A percentile compares a stretch with the other conserved stretches of the same genome.
Evolutionary conservation across 37 sponge, comb jelly and placozoan species (phyloP).

Genomic region (Aplysina aerophoba): DNA sequence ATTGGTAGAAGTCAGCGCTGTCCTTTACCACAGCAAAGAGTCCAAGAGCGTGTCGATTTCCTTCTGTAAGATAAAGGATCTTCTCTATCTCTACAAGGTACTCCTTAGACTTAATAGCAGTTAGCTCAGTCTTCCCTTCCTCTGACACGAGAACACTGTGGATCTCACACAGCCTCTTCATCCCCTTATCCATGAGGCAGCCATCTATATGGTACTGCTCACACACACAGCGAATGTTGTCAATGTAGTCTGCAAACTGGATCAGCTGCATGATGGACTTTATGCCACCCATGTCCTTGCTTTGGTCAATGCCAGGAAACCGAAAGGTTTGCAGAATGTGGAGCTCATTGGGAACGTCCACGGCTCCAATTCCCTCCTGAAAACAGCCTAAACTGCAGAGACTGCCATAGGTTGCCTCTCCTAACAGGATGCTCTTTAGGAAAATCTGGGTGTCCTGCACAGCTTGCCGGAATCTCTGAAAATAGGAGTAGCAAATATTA

Average conservation of each 20-base stretch:
- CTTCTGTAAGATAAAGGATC: constrained; percentile 30
- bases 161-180: constrained; percentile 48
- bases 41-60: constrained; percentile 3
- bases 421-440: constrained; percentile 45
- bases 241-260: constrained; percentile 57
- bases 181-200: constrained; percentile 52
- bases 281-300: constrained; percentile 44
- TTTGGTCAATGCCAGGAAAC: background rate
- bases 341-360: background rate
- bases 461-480: constrained; percentile 18
- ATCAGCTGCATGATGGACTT: constrained; percentile 68
- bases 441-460: constrained; percentile 42
- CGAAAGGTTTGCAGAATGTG: background rate
- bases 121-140: constrained; percentile 41
- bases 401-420: constrained; percentile 55
- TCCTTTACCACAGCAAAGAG: constrained; percentile 61
- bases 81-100: constrained; percentile 41
- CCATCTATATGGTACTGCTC: constrained; percentile 59
- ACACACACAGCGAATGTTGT: constrained; percentile 62
- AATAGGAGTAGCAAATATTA: background rate
- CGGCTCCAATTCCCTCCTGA: background rate
- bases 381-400: constrained; percentile 11
- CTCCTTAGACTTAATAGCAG: constrained; percentile 52
- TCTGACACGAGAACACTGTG: constrained; percentile 34
- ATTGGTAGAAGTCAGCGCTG: constrained; percentile 72